These are phyloP conservation scores for Tortricodes alternella DNA, from an alignment of 2,888 invertebrate genomes.

Conservation along the genomic window DNA sequence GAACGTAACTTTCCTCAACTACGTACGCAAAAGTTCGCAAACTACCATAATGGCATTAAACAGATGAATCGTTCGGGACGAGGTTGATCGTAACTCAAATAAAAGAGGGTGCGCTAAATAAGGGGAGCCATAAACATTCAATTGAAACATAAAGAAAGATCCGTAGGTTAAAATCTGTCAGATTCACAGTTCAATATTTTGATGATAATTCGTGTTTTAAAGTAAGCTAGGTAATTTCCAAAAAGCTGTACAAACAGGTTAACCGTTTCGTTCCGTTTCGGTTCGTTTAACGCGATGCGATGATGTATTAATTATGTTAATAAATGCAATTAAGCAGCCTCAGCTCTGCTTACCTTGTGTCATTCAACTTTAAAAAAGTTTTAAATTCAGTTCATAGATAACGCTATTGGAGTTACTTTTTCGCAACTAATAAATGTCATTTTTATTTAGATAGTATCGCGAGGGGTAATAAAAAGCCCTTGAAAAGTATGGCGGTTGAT, in stretches of 20 bases:
- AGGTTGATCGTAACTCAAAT: slow-evolving; percentile 19
- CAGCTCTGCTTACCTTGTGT: slow-evolving; percentile 54
- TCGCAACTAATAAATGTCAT: background rate
- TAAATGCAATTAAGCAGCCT: slow-evolving; percentile 67
- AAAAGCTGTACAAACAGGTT: slow-evolving; percentile 47
- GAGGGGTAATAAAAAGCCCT: slow-evolving; percentile 30
- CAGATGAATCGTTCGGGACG: slow-evolving; percentile 29
- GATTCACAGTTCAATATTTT: slow-evolving; percentile 4
- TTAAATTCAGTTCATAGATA: slow-evolving; percentile 16
- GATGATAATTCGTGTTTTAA: background rate
- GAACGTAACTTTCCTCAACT: slow-evolving; percentile 13
- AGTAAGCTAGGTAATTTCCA: slow-evolving; percentile 33
- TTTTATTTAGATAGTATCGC: too few species aligned
- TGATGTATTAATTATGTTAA: slow-evolving; percentile 77
- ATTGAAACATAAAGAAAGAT: slow-evolving; percentile 26
- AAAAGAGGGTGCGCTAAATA: slow-evolving; percentile 33
- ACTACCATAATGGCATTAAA: slow-evolving; percentile 13
- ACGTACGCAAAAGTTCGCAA: slow-evolving; percentile 29
- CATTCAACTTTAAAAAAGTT: slow-evolving; percentile 61
- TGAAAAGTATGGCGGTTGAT: slow-evolving; percentile 42
- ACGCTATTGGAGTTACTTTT: background rate
- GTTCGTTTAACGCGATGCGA: slow-evolving; percentile 65
- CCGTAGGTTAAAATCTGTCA: slow-evolving; percentile 8
- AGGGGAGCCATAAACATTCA: slow-evolving; percentile 28
- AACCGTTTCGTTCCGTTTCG: slow-evolving; percentile 60